Percentiles rank a stretch among this genome's conserved stretches.
phyloP scores from a whole-genome alignment of 2,888 invertebrate species.

The Escarpia spicata region DNA sequence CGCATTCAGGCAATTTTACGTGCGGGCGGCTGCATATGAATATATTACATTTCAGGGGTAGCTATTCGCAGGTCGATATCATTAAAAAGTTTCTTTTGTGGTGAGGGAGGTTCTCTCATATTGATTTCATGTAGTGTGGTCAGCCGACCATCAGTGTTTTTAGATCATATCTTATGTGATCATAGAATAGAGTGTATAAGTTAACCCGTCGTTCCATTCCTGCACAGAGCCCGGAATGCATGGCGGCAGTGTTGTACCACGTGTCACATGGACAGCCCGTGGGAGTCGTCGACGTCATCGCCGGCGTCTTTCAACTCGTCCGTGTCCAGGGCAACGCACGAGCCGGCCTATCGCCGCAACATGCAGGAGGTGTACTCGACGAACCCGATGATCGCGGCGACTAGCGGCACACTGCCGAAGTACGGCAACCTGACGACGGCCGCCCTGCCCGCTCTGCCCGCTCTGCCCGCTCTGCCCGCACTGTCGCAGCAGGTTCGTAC shows the following conservation, averaged over 20 bases:
- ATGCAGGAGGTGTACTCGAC: slow-evolving; percentile 5
- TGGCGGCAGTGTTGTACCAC: slow-evolving; percentile 4
- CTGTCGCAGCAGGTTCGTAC: neutral
- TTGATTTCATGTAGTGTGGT: no score
- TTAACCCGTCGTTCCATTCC: neutral
- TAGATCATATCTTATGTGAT: neutral
- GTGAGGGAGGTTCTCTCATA: neutral
- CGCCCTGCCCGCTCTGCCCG: neutral
- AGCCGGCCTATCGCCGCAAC: neutral
- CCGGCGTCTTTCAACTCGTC: slow-evolving; percentile 13
- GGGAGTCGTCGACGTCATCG: slow-evolving; percentile 1
- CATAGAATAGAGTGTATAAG: neutral
- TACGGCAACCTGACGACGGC: slow-evolving; percentile 6
- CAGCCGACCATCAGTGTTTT: neutral
- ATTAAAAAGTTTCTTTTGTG: neutral
- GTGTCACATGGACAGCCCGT: neutral
- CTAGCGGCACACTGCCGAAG: neutral
- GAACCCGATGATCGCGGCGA: neutral
- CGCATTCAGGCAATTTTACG: no score
- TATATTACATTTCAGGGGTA: no score
- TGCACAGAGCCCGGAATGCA: neutral
- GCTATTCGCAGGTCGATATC: neutral
- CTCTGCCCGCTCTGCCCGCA: neutral
- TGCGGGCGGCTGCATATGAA: no score
- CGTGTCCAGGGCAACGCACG: neutral